Conservation (phyloP, 1,140 invertebrate species). For the Spodoptera litura region DNA sequence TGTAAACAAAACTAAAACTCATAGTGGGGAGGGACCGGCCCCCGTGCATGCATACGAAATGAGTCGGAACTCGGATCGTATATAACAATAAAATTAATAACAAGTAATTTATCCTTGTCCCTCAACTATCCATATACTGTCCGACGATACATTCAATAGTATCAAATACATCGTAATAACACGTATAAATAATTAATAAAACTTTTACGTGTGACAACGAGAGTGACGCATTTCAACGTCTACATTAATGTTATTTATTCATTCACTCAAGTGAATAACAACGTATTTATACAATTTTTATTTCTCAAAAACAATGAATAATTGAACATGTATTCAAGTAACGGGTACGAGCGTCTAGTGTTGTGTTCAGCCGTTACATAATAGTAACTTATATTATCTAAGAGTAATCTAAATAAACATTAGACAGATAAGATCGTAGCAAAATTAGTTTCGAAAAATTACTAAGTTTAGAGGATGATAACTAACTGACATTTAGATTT, state of each 20-base stretch:
- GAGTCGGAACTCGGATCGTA: constrained; percentile 45
- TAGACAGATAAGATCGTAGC: constrained; percentile 75
- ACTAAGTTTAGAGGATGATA: constrained; percentile 86
- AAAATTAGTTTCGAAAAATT: constrained; percentile 73
- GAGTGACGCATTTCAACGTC: constrained; percentile 53
- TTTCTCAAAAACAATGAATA: constrained; percentile 39
- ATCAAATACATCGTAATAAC: constrained; percentile 52
- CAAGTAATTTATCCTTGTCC: constrained; percentile 60
- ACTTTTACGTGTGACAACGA: constrained; percentile 54
- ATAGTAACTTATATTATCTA: constrained; percentile 66
- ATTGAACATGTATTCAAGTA: constrained; percentile 7
- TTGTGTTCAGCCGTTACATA: constrained; percentile 70
- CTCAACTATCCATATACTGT: constrained; percentile 47
- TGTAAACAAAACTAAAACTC: constrained; percentile 39
- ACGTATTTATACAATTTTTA: constrained; percentile 45
- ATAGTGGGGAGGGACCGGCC: constrained; percentile 34
- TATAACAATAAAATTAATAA: constrained; percentile 65
- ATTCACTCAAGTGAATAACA: constrained; percentile 40
- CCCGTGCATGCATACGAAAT: constrained; percentile 58
- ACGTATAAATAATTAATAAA: constrained; percentile 57
- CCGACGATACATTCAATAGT: constrained; percentile 53
- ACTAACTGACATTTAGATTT: constrained; percentile 72
- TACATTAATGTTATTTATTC: constrained; percentile 55
- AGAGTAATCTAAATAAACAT: constrained; percentile 65
- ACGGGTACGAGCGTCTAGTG: neutral